These are phyloP conservation scores for Zygaena filipendulae DNA, from an alignment of 2,888 invertebrate genomes.

Conservation along the genomic window DNA sequence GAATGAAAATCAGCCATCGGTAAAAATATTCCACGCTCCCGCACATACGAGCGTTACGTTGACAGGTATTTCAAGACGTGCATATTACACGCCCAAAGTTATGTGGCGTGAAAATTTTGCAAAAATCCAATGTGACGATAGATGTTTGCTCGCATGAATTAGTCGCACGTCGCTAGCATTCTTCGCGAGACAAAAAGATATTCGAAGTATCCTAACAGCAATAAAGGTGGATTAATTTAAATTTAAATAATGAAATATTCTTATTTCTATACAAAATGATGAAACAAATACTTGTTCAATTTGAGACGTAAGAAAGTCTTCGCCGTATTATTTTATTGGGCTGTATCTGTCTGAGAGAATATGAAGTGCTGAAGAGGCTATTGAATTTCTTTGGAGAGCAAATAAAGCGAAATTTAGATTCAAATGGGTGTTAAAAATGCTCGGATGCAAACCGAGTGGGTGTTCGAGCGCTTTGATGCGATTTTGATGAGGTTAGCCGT, in stretches of 20 bases:
- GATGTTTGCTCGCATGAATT: constrained; percentile 55
- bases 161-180: constrained; percentile 40
- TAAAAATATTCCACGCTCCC: constrained; percentile 24
- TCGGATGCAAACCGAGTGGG: constrained; percentile 34
- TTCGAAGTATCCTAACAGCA: background rate
- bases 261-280: no score
- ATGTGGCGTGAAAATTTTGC: constrained; percentile 21
- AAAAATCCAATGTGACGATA: constrained; percentile 35
- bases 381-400: background rate
- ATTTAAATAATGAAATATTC: background rate
- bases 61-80: constrained; percentile 2
- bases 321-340: no score
- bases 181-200: constrained; percentile 14
- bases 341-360: background rate
- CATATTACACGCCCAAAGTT: constrained; percentile 6
- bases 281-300: no score
- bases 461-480: constrained; percentile 42
- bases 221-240: background rate
- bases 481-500: constrained; percentile 45
- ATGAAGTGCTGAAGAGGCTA: background rate
- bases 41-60: background rate
- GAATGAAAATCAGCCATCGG: constrained; percentile 19
- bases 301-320: no score
- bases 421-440: constrained; percentile 51
- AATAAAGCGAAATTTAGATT: constrained; percentile 36